Evolutionary conservation across 2,888 invertebrate genomes (phyloP), one percentile per base, ranked within the genome.

Genomic region (Hermodice carunculata): DNA sequence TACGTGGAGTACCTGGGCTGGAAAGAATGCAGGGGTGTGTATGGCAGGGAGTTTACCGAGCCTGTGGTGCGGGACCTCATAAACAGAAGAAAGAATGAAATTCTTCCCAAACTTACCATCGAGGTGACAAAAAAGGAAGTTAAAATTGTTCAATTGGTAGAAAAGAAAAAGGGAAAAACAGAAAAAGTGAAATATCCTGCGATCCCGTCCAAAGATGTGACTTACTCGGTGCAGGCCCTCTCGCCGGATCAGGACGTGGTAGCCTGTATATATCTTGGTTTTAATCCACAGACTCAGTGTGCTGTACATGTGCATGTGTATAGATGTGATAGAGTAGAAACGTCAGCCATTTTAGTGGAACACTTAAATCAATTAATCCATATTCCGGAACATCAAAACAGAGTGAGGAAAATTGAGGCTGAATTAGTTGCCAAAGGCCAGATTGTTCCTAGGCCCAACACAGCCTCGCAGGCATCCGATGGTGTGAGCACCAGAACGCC

Each of bases 261-360:
- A 48, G 95, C 96, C 1, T 95, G 95, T 77, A 95, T 98, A 62
- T 90, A 97, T 71, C 89, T 98, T 51, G 90, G 98, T 0, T 96
- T 94, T 85, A 98, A 98, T 88, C 96, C 97, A 0, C 92, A 94
- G 61, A 96, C 96, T 8, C 93, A 94, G 75, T 95, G 95, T 83
- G 96, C 96, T 0, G 92, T 98, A 29, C 97, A 98, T 83, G 95
- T 96, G 2, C 98, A 98, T 85, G 96, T 95, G 59, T 98, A 91
- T 84, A 91, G 96, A 87, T 96, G 95, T 85, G 98, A 98, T 86
- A 95, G 95, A 11, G 92, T 95, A 71, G 93, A 95, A 82, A 98
- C 97, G 24, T 97, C 98, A 0, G 91, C 93, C 68, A 90, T 95
- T 82, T 89, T 98, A 64, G 92, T 92, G 82, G 90, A 92, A 14